phyloP scores from a whole-genome alignment of 2,113 vertebrate genomes.

The Apus apus region DNA sequence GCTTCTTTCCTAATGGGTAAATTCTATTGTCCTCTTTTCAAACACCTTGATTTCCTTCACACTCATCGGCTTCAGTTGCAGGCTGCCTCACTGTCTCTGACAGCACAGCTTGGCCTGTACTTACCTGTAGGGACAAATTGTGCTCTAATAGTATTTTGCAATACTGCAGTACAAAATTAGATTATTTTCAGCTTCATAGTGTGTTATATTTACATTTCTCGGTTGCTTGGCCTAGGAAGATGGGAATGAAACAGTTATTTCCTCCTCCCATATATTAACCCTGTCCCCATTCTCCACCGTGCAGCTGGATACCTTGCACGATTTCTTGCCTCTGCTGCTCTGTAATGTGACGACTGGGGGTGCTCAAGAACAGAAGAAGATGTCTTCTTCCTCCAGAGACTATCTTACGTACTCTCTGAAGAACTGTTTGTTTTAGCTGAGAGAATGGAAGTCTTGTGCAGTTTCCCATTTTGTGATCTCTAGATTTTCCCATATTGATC shows the following conservation, averaged over 20 bases:
- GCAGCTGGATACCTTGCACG: background rate
- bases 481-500: background rate
- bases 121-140: background rate
- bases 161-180: background rate
- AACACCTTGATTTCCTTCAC: background rate
- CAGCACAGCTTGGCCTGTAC: background rate
- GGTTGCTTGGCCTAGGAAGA: background rate
- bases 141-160: background rate
- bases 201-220: background rate
- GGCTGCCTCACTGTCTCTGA: background rate
- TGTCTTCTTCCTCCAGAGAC: conserved; percentile 24
- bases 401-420: background rate
- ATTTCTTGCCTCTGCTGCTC: conserved; percentile 13
- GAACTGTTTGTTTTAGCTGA: conserved; percentile 42
- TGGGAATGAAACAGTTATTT: background rate
- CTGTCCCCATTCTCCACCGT: background rate
- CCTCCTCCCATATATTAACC: background rate
- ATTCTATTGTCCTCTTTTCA: background rate
- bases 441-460: conserved; percentile 19
- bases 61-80: background rate
- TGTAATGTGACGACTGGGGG: conserved; percentile 53
- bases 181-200: background rate
- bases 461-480: background rate
- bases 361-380: conserved; percentile 60
- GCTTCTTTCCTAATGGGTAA: background rate